Percentiles rank a stretch among this genome's conserved stretches.
phyloP scores from a whole-genome alignment of 2,888 invertebrate species.

The Acleris cristana region DNA sequence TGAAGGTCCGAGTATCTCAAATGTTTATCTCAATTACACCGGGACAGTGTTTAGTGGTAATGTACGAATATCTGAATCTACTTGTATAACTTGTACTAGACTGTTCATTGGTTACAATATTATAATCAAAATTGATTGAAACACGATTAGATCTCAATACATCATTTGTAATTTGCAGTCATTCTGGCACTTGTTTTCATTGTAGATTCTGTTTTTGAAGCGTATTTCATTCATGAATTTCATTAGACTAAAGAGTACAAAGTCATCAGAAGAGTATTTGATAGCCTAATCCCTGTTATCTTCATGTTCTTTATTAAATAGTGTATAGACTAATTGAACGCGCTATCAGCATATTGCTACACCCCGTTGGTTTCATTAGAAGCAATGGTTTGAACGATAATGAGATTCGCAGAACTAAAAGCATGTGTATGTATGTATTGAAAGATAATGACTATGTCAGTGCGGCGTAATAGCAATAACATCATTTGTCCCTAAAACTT shows the following conservation, averaged over 20 bases:
- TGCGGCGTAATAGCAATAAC: conserved; percentile 29
- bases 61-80: conserved; percentile 16
- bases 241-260: not conserved
- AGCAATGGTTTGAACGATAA: conserved; percentile 20
- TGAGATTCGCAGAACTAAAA: conserved; percentile 23
- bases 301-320: conserved; percentile 4
- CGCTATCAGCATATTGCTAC: conserved; percentile 23
- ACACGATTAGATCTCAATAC: not conserved
- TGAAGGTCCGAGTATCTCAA: conserved; percentile 20
- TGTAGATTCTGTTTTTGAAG: too few species aligned
- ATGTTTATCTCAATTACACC: conserved; percentile 31
- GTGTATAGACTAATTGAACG: conserved; percentile 4
- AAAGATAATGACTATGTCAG: conserved; percentile 19
- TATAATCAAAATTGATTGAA: not conserved
- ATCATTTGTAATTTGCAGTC: not conserved
- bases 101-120: conserved; percentile 15
- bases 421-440: conserved; percentile 18
- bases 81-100: not conserved
- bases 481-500: conserved; percentile 27
- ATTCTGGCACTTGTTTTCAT: too few species aligned
- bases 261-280: conserved; percentile 1
- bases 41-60: conserved; percentile 19
- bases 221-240: not conserved
- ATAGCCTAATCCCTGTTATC: conserved; percentile 12
- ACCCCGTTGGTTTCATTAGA: conserved; percentile 16